Base-by-base conservation (phyloP, 2,113 vertebrate species). In the Melanostigma gelatinosum region DNA sequence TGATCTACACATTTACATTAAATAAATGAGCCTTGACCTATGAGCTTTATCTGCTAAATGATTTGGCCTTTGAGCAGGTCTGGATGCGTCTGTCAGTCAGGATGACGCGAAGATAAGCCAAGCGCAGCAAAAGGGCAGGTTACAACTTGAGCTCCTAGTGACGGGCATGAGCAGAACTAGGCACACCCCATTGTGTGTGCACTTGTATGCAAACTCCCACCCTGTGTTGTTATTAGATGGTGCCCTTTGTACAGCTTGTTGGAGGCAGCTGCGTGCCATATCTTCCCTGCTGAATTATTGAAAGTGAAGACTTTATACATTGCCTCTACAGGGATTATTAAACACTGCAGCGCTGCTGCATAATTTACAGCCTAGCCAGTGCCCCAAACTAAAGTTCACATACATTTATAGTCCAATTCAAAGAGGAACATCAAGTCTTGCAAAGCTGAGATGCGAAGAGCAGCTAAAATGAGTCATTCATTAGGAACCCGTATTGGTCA, bases 221-320 rank as follows among this genome's bases (percentile, higher is more conserved):
- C 66, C 50, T 65, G 13, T 58, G 52, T 84, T 77, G 58, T 80
- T 82, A 50, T 65, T 61, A 64, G 62, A 57, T 20, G 13, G 29
- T 75, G 80, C 20, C 73, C 80, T 85, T 89, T 89, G 84, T 89
- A 71, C 86, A 75, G 70, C 36, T 62, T 73, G 63, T 74, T 70
- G 24, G 65, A 72, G 72, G 52, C 86, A 89, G 82, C 78, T 87
- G 89, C 38, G 42, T 82, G 72, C 84, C 71, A 46, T 64, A 61
- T 61, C 68, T 40, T 79, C 64, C 75, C 66, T 85, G 76, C 58
- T 95, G 84, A 94, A 94, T 94, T 91, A 95, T 95, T 94, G 22
- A 93, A 84, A 84, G 70, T 71, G 50, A 83, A 72, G 61, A 78
- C 46, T 75, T 79, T 66, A 77, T 69, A 72, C 73, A 88, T 83